These are phyloP conservation scores for Loriculus beryllinus DNA, from an alignment of 2,797 vertebrate genomes.

Conservation along the genomic window DNA sequence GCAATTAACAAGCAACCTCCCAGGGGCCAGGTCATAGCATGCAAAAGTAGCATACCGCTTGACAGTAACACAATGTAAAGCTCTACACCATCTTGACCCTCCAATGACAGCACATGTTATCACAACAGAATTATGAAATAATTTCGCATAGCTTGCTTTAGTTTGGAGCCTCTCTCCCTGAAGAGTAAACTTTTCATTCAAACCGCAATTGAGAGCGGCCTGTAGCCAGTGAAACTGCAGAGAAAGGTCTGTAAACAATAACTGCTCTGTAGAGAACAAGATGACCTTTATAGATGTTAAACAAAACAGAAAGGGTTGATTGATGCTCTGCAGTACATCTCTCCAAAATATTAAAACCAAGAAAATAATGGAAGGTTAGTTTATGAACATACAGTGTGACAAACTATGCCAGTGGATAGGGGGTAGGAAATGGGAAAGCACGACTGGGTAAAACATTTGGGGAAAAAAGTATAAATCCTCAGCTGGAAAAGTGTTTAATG, in stretches of 20 bases:
- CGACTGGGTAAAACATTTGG: not conserved
- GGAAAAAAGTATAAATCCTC: not conserved
- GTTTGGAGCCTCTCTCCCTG: not conserved
- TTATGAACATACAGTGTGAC: not conserved
- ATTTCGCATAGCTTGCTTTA: conserved; percentile 1
- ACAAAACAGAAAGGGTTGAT: conserved; percentile 53
- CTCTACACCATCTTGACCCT: not conserved
- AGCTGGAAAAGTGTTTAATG: not conserved
- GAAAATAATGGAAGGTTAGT: conserved; percentile 8
- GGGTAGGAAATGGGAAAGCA: not conserved
- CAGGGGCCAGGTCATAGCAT: not conserved
- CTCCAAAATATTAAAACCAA: conserved; percentile 21
- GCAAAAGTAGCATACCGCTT: not conserved
- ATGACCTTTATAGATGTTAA: conserved; percentile 52
- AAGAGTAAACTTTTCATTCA: conserved; percentile 37
- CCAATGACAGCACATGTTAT: not conserved
- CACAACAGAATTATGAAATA: not conserved
- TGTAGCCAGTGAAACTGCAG: conserved; percentile 16
- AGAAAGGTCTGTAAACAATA: conserved; percentile 58
- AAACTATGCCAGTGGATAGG: not conserved
- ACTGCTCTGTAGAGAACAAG: conserved; percentile 40
- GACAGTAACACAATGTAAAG: not conserved
- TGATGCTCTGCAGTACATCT: conserved; percentile 13
- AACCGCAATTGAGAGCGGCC: not conserved
- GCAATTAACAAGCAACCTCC: not conserved